Evolutionary conservation across 1,140 invertebrate species (phyloP), one percentile per base, ranked within the genome.

Genomic region (Drosophila sp.): DNA sequence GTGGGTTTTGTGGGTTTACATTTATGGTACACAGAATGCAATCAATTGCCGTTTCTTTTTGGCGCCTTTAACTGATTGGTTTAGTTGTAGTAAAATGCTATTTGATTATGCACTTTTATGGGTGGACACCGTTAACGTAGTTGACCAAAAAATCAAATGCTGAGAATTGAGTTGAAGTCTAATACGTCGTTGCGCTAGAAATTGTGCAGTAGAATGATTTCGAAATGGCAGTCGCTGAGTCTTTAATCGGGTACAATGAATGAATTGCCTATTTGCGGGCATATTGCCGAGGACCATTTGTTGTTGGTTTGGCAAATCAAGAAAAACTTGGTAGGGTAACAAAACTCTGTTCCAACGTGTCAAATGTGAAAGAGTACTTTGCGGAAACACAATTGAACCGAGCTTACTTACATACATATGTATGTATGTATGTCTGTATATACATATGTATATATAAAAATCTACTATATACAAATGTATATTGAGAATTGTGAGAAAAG

Each of bases 291-390:
- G 44, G 8, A 50, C 44, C 44, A 50, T 50, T 50, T 50, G 44
- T 27, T 50, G 44, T 17, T 17, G 35, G 2, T 30, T 2, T 30
- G 30, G 11, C 40, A 41, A 41, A 41, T 41, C 40, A 41, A n/a
- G n/a, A 41, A 50, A 50, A 50, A 25, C 25, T 50, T 50, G 44
- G 44, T 27, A 50, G 44, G 44, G 44, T 50, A 50, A 50, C 44
- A 50, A 50, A 50, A 50, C 44, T 41, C 40, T 50, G 44, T 50
- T 50, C 25, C 25, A 50, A 50, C 44, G 44, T 50, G 44, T 50
- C 44, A 50, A 27, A 27, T 8, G 44, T 50, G 44, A 50, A 50
- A 27, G 44, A 50, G 44, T 50, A 50, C 44, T 50, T 50, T 25
- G 44, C 44, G 44, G 44, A 25, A 50, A 50, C 44, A 50, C 44